phyloP scores from a whole-genome alignment of 37 sponge, comb jelly and placozoan genomes.

The Ephydatia muelleri region DNA sequence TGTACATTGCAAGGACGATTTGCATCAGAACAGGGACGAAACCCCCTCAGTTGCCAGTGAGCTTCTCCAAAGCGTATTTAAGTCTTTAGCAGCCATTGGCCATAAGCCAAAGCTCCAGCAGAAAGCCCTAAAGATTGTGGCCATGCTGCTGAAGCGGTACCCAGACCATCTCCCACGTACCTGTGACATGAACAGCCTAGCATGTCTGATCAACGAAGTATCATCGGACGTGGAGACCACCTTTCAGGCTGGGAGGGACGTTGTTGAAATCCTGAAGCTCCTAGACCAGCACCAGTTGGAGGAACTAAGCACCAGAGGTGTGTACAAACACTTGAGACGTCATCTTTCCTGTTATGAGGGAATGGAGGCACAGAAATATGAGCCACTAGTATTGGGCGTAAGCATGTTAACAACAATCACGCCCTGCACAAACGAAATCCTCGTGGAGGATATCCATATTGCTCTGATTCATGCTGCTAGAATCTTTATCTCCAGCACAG shows the following conservation, averaged over 20 bases:
- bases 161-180: slow-evolving; percentile 15
- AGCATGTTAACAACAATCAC: slow-evolving; percentile 27
- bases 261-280: slow-evolving; percentile 22
- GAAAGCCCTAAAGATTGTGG: slow-evolving; percentile 3
- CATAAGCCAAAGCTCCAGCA: not conserved
- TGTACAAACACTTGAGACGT: slow-evolving; percentile 9
- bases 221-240: not conserved
- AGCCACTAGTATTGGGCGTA: slow-evolving; percentile 33
- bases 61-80: slow-evolving; percentile 19
- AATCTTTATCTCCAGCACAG: slow-evolving; percentile 13
- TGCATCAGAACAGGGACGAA: not conserved
- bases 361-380: slow-evolving; percentile 7
- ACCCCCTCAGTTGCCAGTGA: not conserved
- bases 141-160: slow-evolving; percentile 29
- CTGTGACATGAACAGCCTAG: slow-evolving; percentile 24
- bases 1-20: not conserved
- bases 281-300: slow-evolving; percentile 29
- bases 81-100: slow-evolving; percentile 19
- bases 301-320: slow-evolving; percentile 37
- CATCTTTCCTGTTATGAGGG: slow-evolving; percentile 25
- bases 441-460: slow-evolving; percentile 19
- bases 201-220: slow-evolving; percentile 16
- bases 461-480: slow-evolving; percentile 42
- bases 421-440: not conserved
- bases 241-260: slow-evolving; percentile 13